A percentile compares a stretch with the other conserved stretches of the same genome.
Conservation (phyloP, 2,888 invertebrate species). For the Dendrolimus pini region DNA sequence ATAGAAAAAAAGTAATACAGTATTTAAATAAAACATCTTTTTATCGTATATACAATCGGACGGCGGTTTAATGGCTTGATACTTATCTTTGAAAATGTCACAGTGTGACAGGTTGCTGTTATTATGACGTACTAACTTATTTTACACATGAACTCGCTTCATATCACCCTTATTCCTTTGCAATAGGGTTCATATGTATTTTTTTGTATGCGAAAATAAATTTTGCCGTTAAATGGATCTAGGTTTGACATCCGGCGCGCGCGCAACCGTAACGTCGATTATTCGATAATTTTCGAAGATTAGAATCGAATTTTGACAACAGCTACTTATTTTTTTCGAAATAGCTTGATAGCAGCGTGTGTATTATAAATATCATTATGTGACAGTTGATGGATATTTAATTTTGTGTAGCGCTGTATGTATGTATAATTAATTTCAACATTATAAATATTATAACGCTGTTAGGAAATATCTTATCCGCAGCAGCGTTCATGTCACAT, state of each 20-base stretch:
- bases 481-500: neutral
- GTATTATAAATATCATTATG: slow-evolving; percentile 22
- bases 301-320: slow-evolving; percentile 65
- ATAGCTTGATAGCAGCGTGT: slow-evolving; percentile 17
- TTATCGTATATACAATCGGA: slow-evolving; percentile 56
- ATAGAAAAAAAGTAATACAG: slow-evolving; percentile 23
- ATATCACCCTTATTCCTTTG: slow-evolving; percentile 12
- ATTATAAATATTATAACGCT: neutral
- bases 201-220: neutral
- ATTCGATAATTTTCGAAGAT: slow-evolving; percentile 71
- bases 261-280: slow-evolving; percentile 68
- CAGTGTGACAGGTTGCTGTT: slow-evolving; percentile 69
- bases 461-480: neutral
- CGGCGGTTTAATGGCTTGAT: slow-evolving; percentile 58
- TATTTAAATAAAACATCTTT: slow-evolving; percentile 55
- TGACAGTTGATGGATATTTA: slow-evolving; percentile 25
- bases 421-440: neutral
- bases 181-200: slow-evolving; percentile 15
- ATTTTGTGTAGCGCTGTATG: neutral
- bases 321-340: slow-evolving; percentile 39
- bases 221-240: slow-evolving; percentile 28
- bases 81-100: slow-evolving; percentile 61
- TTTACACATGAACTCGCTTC: neutral
- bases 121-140: slow-evolving; percentile 44
- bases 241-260: slow-evolving; percentile 64